Conservation (phyloP, 1,140 invertebrate species). For the Glomeris maerens region DNA sequence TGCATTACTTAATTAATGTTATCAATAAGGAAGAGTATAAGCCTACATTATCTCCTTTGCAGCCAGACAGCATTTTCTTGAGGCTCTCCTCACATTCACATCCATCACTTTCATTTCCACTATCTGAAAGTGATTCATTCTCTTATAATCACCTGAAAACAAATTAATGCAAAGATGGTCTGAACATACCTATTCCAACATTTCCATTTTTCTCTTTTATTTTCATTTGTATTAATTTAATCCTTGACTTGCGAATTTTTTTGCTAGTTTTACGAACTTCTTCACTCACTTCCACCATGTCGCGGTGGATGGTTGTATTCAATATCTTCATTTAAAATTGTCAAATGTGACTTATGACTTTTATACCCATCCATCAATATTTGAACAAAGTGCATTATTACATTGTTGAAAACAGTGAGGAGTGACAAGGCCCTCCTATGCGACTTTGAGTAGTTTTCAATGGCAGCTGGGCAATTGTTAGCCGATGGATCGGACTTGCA, state of each 20-base stretch:
- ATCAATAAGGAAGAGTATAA: too few relatives aligned
- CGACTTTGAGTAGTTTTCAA: conserved; percentile 4
- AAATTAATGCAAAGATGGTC: neutral
- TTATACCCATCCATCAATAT: too few relatives aligned
- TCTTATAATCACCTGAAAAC: neutral
- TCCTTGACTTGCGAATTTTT: conserved; percentile 2
- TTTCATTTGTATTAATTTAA: neutral
- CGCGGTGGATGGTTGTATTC: conserved; percentile 6
- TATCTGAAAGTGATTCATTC: neutral
- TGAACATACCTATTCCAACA: too few relatives aligned
- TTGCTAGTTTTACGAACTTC: conserved; percentile 8
- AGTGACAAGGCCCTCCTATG: conserved; percentile 3
- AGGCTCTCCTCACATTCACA: neutral
- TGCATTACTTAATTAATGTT: too few relatives aligned
- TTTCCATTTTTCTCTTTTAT: conserved; percentile 1
- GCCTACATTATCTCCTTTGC: too few relatives aligned
- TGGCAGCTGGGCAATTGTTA: too few relatives aligned
- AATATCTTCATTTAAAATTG: neutral
- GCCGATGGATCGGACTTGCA: too few relatives aligned
- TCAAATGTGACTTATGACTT: neutral
- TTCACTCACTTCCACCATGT: conserved; percentile 9
- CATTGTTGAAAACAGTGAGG: conserved; percentile 5
- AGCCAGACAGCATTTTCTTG: neutral
- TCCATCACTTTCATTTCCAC: neutral
- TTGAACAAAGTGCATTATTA: neutral